Conservation (phyloP, 2,888 invertebrate genomes). For the Eristalis intricaria region DNA sequence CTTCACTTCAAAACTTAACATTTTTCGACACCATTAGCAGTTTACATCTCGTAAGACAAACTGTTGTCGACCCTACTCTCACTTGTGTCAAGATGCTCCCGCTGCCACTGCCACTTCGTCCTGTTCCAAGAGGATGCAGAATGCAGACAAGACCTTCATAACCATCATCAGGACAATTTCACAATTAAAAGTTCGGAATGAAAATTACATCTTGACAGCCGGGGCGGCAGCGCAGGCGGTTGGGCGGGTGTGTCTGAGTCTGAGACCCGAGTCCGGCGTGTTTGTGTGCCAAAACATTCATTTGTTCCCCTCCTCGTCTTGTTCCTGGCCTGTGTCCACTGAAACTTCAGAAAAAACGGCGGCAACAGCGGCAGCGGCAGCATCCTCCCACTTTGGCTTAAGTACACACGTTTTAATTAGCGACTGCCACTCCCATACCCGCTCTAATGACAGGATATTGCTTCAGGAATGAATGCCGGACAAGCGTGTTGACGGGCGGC, state of each 20-base stretch:
- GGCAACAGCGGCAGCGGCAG: too few species aligned
- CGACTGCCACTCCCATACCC: slow-evolving; percentile 34
- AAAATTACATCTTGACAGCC: slow-evolving; percentile 51
- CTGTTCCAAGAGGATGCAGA: not conserved
- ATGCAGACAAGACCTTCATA: slow-evolving; percentile 39
- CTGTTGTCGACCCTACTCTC: not conserved
- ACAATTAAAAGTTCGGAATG: slow-evolving; percentile 59
- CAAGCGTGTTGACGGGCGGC: not conserved
- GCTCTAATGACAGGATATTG: slow-evolving; percentile 66
- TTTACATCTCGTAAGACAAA: not conserved
- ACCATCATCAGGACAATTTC: slow-evolving; percentile 58
- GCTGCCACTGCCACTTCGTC: too few species aligned
- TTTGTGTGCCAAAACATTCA: slow-evolving; percentile 68
- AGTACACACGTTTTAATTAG: slow-evolving; percentile 70
- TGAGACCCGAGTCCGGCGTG: slow-evolving; percentile 30
- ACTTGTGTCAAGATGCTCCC: not conserved
- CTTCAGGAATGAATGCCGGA: slow-evolving; percentile 33
- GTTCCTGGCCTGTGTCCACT: slow-evolving; percentile 4
- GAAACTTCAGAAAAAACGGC: not conserved
- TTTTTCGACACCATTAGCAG: slow-evolving; percentile 41
- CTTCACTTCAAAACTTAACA: slow-evolving; percentile 5
- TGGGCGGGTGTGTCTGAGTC: not conserved
- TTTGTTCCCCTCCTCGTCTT: slow-evolving; percentile 23
- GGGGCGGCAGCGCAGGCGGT: too few species aligned
- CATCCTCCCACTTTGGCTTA: slow-evolving; percentile 36